Evolutionary conservation across 1,140 invertebrate species (phyloP).

Genomic region (Magallana gigas): DNA sequence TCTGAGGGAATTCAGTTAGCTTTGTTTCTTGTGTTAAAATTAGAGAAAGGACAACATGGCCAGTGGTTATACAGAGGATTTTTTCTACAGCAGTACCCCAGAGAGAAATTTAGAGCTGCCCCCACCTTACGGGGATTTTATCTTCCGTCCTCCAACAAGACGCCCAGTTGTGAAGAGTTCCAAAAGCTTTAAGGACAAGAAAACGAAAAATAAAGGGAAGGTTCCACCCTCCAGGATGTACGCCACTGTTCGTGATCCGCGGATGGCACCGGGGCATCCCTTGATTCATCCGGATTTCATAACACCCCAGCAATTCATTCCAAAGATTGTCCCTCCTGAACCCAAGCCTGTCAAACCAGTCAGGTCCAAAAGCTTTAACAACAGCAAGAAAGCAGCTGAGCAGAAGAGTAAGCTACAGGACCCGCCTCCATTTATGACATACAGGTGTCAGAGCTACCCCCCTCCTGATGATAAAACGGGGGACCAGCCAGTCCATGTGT

Average conservation of each 20-base stretch:
- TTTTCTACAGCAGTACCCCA: not conserved
- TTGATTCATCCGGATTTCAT: constrained; percentile 2
- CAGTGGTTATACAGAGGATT: not conserved
- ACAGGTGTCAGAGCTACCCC: not conserved
- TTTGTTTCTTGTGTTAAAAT: no score
- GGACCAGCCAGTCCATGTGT: not conserved
- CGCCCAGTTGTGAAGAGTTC: not conserved
- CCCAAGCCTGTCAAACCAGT: constrained; percentile 9
- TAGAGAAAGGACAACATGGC: not conserved
- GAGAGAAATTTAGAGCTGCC: not conserved
- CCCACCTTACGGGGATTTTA: not conserved
- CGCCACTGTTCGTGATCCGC: not conserved
- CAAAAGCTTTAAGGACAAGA: constrained; percentile 14
- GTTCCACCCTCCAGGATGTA: not conserved
- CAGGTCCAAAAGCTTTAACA: constrained; percentile 19
- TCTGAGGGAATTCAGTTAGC: no score
- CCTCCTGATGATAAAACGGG: not conserved
- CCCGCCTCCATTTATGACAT: not conserved
- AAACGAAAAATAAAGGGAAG: constrained; percentile 15
- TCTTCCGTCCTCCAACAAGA: not conserved
- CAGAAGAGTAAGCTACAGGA: not conserved
- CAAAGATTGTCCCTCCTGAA: constrained; percentile 18
- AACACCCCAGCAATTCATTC: not conserved
- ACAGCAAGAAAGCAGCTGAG: not conserved
- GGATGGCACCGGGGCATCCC: not conserved